These are phyloP conservation scores for Drosophila picticornis DNA, from an alignment of 2,888 invertebrate genomes.

Conservation along the genomic window DNA sequence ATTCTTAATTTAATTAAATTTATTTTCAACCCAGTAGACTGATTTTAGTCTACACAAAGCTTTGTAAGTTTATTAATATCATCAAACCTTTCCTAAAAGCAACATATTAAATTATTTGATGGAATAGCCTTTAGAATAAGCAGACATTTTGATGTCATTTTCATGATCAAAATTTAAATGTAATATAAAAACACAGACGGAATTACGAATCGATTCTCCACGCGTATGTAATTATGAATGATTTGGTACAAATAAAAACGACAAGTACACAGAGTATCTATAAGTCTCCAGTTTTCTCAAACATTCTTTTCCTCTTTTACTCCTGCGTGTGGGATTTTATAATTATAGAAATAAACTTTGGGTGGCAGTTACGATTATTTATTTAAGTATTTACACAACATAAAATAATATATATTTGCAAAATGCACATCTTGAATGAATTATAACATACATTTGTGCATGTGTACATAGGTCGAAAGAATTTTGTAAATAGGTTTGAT, in stretches of 20 bases:
- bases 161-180: not conserved
- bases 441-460: not conserved
- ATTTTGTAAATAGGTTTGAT: not conserved
- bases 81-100: not conserved
- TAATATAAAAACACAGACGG: not conserved
- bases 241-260: not conserved
- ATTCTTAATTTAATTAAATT: not conserved
- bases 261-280: not conserved
- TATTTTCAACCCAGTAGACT: not conserved
- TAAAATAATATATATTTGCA: not conserved
- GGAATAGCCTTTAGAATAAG: not conserved
- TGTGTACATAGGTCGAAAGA: not conserved
- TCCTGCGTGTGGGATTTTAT: not conserved
- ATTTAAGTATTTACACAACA: not conserved
- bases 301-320: not conserved
- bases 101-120: not conserved
- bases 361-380: not conserved
- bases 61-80: not conserved
- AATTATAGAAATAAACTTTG: not conserved
- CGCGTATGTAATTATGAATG: not conserved
- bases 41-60: not conserved
- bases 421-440: not conserved
- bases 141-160: not conserved
- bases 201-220: not conserved
- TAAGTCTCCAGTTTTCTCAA: not conserved